A percentile compares a stretch with the other conserved stretches of the same genome.
Evolutionary conservation across 2,888 invertebrate genomes (phyloP).

Genomic region (Parnassius glacialis): DNA sequence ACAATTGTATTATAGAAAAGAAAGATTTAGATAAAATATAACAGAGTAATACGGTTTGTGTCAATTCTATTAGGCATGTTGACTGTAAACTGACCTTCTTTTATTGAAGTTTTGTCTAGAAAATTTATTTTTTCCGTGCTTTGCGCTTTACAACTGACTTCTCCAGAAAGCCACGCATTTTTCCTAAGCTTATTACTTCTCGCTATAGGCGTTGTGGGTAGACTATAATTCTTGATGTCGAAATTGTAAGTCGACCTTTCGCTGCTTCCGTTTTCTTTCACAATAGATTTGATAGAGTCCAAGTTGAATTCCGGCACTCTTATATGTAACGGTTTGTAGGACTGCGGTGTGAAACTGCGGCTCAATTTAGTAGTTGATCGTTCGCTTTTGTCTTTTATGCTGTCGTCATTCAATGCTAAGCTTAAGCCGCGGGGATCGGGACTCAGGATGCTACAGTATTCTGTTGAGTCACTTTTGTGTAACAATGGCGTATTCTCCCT

Average conservation of each 20-base stretch:
- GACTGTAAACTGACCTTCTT: slow-evolving; percentile 5
- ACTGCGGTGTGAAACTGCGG: slow-evolving; percentile 71
- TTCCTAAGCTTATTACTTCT: slow-evolving; percentile 77
- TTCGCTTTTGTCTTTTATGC: slow-evolving; percentile 51
- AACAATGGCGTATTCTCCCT: slow-evolving; percentile 65
- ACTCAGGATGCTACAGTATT: slow-evolving; percentile 73
- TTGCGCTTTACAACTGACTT: slow-evolving; percentile 43
- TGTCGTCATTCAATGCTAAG: slow-evolving; percentile 47
- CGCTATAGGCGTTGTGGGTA: slow-evolving; percentile 78
- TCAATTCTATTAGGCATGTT: too few relatives aligned
- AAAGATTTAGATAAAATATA: too few relatives aligned
- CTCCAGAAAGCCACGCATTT: slow-evolving; percentile 79
- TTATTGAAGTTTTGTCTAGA: slow-evolving; percentile 15
- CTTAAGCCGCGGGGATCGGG: slow-evolving; percentile 55
- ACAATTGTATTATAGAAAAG: too few relatives aligned
- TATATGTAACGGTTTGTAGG: slow-evolving; percentile 72
- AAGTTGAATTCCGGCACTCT: slow-evolving; percentile 70
- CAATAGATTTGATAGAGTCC: slow-evolving; percentile 58
- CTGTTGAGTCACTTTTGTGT: slow-evolving; percentile 73
- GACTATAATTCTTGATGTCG: slow-evolving; percentile 70
- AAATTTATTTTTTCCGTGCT: slow-evolving; percentile 26
- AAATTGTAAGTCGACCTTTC: slow-evolving; percentile 68
- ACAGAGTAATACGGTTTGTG: too few relatives aligned
- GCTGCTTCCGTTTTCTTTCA: slow-evolving; percentile 49
- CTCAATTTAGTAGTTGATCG: slow-evolving; percentile 58